Base-by-base conservation (phyloP, 2,888 invertebrate genomes). In the Ectemnius cavifrons region DNA sequence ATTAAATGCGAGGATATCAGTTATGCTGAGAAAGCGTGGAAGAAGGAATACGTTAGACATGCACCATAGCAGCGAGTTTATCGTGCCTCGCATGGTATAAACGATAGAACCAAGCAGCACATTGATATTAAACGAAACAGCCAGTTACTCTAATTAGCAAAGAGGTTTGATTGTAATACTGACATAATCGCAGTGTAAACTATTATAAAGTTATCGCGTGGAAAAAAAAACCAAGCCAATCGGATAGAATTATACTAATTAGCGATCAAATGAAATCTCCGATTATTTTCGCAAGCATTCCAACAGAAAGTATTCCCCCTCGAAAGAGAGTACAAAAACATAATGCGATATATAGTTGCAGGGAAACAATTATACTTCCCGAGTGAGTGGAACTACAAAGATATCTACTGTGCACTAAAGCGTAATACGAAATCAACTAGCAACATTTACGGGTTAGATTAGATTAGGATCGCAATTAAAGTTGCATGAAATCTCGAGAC, bases 231-330 rank as follows among this genome's bases (percentile, higher is more conserved):
- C 78, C 78, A 78, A 78, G 71, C 58, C 71, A 68, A 63, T 37
- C 63, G 61, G 47, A 57, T 67, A 63, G 73, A 67, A 71, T 78
- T 67, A 78, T 78, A 74, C 71, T 78, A 78, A 78, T 78, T 69
- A 59, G 20, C 16, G 47, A 71, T 16, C 68, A 67, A 71, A 60
- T 37, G 68, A 63, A 63, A 71, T 13, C 13, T 45, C 27, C 56
- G 28, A 77, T 70, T 67, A 69, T 77, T 77, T 67, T 77, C 73
- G 52, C 46, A 60, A 3, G 13, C 60, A 27, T 49, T 27, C 27
- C 56, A 57, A 56, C 64, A 62, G 58, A 65, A 5, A 14, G 2
- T 46, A 20, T 20, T 20, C n/a, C 14, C 6, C 52, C 45, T 4
- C 13, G 59, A 37, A 28, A 46, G 3, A n/a, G 46, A 58, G 13